A percentile compares a stretch with the other conserved stretches of the same genome.
Evolutionary conservation across 2,888 invertebrate genomes (phyloP).

Genomic region (Pyrrhosoma nymphula): DNA sequence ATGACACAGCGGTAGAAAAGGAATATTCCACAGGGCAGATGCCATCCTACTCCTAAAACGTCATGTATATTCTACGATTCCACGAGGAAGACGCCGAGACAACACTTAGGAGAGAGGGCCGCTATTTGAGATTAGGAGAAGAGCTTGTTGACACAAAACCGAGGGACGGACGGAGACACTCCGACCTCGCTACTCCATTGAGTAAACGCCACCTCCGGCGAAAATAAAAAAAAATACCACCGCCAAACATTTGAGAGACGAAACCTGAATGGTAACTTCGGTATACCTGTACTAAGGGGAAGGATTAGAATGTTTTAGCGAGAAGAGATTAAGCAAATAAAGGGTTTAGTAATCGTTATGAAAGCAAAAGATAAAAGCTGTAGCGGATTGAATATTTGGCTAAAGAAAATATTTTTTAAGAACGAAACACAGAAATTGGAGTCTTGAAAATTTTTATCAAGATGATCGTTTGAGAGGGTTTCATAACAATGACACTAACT

Average conservation of each 20-base stretch:
- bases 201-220: neutral
- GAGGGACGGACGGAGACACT: slow-evolving; percentile 8
- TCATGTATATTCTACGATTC: neutral
- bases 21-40: neutral
- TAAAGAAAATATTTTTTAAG: too few species aligned
- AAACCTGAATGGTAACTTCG: neutral
- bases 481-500: too few species aligned
- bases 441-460: too few species aligned
- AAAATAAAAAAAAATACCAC: neutral
- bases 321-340: neutral
- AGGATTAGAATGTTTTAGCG: neutral
- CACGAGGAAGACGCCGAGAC: neutral
- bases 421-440: too few species aligned
- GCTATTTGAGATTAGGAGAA: slow-evolving; percentile 40
- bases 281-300: neutral
- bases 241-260: neutral
- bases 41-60: neutral
- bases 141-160: slow-evolving; percentile 60
- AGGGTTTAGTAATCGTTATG: neutral
- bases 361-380: too few species aligned
- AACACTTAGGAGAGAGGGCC: slow-evolving; percentile 12
- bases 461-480: too few species aligned
- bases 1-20: neutral
- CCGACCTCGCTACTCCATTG: neutral
- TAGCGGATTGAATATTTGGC: too few species aligned